Conservation (phyloP, 2,113 vertebrate genomes). For the Symphodus melops region DNA sequence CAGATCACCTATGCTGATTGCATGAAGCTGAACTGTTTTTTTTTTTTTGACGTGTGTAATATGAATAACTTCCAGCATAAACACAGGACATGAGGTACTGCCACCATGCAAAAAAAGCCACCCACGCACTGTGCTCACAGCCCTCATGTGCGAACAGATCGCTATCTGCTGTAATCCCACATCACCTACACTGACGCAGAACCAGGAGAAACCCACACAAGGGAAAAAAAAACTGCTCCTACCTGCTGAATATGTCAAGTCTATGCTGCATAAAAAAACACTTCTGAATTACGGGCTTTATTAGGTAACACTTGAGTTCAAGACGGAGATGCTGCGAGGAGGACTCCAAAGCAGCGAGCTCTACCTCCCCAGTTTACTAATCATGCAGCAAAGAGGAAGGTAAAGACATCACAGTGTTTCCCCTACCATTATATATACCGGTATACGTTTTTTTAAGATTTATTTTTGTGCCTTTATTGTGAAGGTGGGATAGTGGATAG, state of each 20-base stretch:
- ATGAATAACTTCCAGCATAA: slow-evolving; percentile 53
- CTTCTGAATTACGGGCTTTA: too few relatives aligned
- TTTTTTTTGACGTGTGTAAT: slow-evolving; percentile 15
- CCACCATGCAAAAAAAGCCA: slow-evolving; percentile 75
- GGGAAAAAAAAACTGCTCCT: slow-evolving; percentile 42
- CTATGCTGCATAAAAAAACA: background rate
- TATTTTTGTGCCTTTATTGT: too few relatives aligned
- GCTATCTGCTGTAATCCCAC: slow-evolving; percentile 76
- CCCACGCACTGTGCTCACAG: slow-evolving; percentile 74
- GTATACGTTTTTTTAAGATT: too few relatives aligned
- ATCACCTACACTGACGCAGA: slow-evolving; percentile 66
- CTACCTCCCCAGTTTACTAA: too few relatives aligned
- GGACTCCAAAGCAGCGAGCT: too few relatives aligned
- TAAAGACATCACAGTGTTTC: too few relatives aligned
- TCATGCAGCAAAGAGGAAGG: too few relatives aligned
- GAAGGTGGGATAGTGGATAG: too few relatives aligned
- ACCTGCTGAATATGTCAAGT: slow-evolving; percentile 41
- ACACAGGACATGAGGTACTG: slow-evolving; percentile 66
- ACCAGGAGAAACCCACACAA: slow-evolving; percentile 61
- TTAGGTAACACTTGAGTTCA: too few relatives aligned
- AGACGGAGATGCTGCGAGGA: too few relatives aligned
- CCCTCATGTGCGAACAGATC: slow-evolving; percentile 80
- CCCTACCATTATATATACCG: too few relatives aligned
- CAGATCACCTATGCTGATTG: slow-evolving; percentile 34
- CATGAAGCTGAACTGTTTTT: background rate